These are phyloP conservation scores for Nannoperca obscura DNA, from an alignment of 2,797 vertebrate species.

Conservation along the genomic window DNA sequence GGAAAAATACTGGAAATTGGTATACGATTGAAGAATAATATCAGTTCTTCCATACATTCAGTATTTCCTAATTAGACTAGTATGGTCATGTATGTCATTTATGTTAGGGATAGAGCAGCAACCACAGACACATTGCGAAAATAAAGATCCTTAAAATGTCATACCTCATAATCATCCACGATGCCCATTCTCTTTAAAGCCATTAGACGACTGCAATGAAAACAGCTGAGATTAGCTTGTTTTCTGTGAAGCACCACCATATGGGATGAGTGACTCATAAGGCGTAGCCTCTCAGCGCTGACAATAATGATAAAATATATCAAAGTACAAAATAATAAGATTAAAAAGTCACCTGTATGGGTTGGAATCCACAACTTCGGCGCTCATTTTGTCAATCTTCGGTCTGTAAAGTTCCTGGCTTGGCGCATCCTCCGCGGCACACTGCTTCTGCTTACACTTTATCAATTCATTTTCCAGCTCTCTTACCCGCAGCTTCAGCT, in stretches of 20 bases:
- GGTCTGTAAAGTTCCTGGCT: constrained; percentile 71
- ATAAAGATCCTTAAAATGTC: background rate
- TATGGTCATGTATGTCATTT: rapidly evolving
- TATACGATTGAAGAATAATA: background rate
- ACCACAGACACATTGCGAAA: background rate
- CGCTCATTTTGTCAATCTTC: constrained; percentile 92
- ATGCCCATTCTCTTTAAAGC: constrained; percentile 99
- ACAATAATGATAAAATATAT: background rate
- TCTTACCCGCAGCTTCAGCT: constrained; percentile 88
- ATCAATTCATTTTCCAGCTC: constrained; percentile 92
- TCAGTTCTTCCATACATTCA: background rate
- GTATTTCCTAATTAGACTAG: background rate
- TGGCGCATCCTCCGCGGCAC: constrained; percentile 69
- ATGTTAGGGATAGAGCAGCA: background rate
- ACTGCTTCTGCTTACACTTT: constrained; percentile 84
- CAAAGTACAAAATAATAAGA: background rate
- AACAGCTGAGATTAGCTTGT: constrained; percentile 54
- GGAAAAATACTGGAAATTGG: background rate
- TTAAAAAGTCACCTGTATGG: constrained; percentile 91
- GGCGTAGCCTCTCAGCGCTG: constrained; percentile 46
- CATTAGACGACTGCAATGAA: constrained; percentile 92
- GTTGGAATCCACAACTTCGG: constrained; percentile 96
- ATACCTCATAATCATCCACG: constrained; percentile 97
- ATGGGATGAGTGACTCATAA: constrained; percentile 63
- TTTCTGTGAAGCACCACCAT: constrained; percentile 22